Percentiles rank a stretch among this genome's conserved stretches.
Evolutionary conservation across 1,140 invertebrate genomes (phyloP).

Genomic region (Brachionus sp.): DNA sequence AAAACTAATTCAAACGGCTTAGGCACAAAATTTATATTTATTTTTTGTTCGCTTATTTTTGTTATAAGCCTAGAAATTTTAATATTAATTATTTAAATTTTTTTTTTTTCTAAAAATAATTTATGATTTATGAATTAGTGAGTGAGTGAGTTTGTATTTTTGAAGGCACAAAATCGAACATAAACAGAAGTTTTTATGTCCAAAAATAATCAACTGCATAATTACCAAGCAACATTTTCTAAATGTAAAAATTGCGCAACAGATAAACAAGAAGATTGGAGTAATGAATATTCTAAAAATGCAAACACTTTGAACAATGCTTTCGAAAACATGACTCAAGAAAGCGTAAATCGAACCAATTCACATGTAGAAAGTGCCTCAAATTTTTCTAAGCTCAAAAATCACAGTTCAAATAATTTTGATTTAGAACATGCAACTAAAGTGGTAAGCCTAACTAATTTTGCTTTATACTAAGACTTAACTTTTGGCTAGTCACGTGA

Average conservation of each 20-base stretch:
- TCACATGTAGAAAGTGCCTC: background rate
- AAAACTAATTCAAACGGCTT: no score
- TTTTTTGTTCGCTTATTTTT: background rate
- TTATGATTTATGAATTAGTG: background rate
- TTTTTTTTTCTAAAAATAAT: background rate
- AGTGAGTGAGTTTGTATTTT: background rate
- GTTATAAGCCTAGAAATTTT: background rate
- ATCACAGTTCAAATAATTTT: background rate
- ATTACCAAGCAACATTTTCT: constrained; percentile 2
- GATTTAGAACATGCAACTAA: background rate
- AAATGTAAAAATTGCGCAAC: constrained; percentile 5
- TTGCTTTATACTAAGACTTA: background rate
- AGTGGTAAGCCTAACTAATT: background rate
- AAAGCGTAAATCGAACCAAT: background rate
- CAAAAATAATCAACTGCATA: constrained; percentile 3
- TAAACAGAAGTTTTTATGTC: background rate
- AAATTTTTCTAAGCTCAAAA: background rate
- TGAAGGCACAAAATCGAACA: background rate
- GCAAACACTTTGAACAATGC: background rate
- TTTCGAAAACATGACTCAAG: background rate
- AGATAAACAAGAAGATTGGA: background rate
- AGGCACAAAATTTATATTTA: background rate
- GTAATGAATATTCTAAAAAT: background rate
- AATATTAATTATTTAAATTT: background rate
- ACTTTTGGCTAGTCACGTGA: background rate